These are phyloP conservation scores for Tenualosa thibaudeaui DNA, from an alignment of 2,797 vertebrate genomes.

Conservation along the genomic window DNA sequence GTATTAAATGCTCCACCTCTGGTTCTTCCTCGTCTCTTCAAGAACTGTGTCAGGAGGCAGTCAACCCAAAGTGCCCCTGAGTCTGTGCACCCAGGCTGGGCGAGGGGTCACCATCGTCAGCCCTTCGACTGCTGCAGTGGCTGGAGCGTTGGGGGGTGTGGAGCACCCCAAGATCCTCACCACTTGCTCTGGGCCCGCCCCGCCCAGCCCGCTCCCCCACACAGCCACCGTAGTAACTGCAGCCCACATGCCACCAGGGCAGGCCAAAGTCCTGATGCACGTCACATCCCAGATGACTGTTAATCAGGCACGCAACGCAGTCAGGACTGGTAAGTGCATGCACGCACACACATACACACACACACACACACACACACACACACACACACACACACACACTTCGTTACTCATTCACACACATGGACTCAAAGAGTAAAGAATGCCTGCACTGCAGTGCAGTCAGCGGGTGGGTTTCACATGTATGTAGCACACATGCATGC, in stretches of 20 bases:
- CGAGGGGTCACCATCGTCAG: constrained; percentile 84
- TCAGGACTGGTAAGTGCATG: constrained; percentile 83
- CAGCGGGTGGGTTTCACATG: neutral
- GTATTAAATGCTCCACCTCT: neutral
- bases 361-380: neutral
- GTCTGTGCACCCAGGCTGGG: constrained; percentile 80
- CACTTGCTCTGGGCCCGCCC: constrained; percentile 64
- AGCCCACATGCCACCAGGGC: constrained; percentile 84
- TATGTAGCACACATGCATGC: no score
- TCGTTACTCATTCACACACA: neutral
- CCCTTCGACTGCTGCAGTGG: constrained; percentile 78
- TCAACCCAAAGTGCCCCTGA: constrained; percentile 86
- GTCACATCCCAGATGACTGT: constrained; percentile 96
- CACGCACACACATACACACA: neutral
- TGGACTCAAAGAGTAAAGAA: no score
- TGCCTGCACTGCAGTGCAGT: neutral
- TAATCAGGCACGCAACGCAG: constrained; percentile 92
- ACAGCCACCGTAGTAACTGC: constrained; percentile 79
- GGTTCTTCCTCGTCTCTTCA: constrained; percentile 6
- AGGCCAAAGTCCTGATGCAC: constrained; percentile 89
- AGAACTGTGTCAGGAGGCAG: constrained; percentile 82
- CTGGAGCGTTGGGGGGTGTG: constrained; percentile 64
- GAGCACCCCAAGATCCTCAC: constrained; percentile 74
- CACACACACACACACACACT: neutral
- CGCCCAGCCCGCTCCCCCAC: constrained; percentile 72